Evolutionary conservation across 2,797 vertebrate genomes (phyloP).

Genomic region (Coreius guichenoti): DNA sequence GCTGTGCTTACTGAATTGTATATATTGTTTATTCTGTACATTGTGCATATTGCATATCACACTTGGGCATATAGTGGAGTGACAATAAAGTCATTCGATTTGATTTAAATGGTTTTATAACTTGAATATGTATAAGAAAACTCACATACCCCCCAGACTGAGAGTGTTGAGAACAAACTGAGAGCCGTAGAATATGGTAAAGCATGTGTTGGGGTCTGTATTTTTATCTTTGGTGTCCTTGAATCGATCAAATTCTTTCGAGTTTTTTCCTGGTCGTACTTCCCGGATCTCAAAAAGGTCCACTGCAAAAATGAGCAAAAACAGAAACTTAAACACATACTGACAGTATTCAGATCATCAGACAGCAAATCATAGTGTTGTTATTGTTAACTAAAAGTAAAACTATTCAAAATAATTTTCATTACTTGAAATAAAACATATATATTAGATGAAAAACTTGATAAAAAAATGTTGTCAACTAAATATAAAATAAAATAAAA

Average conservation of each 20-base stretch:
- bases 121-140: not conserved
- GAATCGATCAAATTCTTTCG: slow-evolving; percentile 95
- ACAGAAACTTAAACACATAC: not conserved
- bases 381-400: not conserved
- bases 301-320: slow-evolving; percentile 76
- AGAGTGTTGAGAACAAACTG: slow-evolving; percentile 94
- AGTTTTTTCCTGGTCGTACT: slow-evolving; percentile 89
- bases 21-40: too few species aligned
- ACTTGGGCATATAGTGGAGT: not conserved
- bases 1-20: too few species aligned
- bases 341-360: not conserved
- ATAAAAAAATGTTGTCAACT: too few species aligned
- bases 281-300: slow-evolving; percentile 95
- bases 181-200: slow-evolving; percentile 92
- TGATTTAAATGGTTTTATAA: not conserved
- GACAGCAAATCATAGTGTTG: not conserved
- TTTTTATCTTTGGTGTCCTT: slow-evolving; percentile 81
- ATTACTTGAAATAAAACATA: not conserved
- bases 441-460: not conserved
- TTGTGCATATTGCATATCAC: not conserved
- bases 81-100: not conserved
- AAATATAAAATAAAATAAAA: not conserved
- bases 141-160: slow-evolving; percentile 87
- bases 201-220: slow-evolving; percentile 79
- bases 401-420: not conserved